Evolutionary conservation across 2,888 invertebrate genomes (phyloP).

Genomic region (Aporophyla lueneburgensis): DNA sequence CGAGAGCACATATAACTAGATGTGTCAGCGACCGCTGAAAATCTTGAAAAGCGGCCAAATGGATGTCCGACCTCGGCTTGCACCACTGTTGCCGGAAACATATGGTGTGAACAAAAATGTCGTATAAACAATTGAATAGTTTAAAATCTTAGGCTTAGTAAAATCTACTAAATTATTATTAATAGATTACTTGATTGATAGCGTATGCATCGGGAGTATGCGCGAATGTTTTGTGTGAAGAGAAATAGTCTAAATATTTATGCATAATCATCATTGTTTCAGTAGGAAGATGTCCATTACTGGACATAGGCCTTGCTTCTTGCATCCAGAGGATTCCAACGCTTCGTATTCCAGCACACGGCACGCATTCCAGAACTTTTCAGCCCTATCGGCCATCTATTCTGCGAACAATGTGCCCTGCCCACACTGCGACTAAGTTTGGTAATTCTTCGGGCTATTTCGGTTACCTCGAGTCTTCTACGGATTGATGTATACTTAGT

Average conservation of each 20-base stretch:
- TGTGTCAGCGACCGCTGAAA: slow-evolving; percentile 73
- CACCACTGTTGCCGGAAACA: slow-evolving; percentile 70
- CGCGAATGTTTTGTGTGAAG: neutral
- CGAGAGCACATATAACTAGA: slow-evolving; percentile 48
- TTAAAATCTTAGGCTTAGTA: slow-evolving; percentile 29
- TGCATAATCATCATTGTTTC: too few species aligned
- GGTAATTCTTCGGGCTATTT: too few species aligned
- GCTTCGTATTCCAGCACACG: too few species aligned
- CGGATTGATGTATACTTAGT: too few species aligned
- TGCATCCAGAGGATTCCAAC: too few species aligned
- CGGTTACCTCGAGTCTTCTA: too few species aligned
- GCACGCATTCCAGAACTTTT: too few species aligned
- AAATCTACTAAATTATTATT: slow-evolving; percentile 37
- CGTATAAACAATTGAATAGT: slow-evolving; percentile 69
- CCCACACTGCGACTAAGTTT: too few species aligned
- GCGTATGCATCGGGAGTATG: neutral
- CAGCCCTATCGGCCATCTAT: too few species aligned
- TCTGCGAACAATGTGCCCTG: too few species aligned
- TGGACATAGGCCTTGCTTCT: too few species aligned
- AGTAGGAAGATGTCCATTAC: too few species aligned
- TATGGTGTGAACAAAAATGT: slow-evolving; percentile 70
- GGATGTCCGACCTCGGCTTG: slow-evolving; percentile 65
- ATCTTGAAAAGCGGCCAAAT: slow-evolving; percentile 76
- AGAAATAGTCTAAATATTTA: neutral
- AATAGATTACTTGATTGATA: slow-evolving; percentile 28